Base-by-base conservation (phyloP, 2,888 invertebrate genomes). In the Hymenopus coronatus region DNA sequence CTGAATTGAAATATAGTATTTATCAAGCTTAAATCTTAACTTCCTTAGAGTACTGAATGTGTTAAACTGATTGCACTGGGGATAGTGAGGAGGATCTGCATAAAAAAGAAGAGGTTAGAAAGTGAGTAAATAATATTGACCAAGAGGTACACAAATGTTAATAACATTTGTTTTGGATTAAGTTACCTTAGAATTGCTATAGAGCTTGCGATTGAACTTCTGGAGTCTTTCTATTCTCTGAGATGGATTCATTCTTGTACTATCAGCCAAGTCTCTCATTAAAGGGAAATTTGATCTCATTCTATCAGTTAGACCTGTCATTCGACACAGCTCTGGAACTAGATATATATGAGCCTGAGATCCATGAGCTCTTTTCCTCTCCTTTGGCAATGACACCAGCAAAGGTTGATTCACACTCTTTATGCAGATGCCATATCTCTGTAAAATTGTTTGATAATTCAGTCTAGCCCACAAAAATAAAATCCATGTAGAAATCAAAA, bases 241-340 rank as follows among this genome's bases (percentile, higher is more conserved):
- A 12, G 93, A 94, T 0, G 98, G 98, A 0, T 94, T 95, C 0
- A 98, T 94, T 84, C 97, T 95, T 0, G 98, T 98, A 92, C 97
- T 95, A 0, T 94, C 94, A 0, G 96, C 95, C 90, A 99, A 93
- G 0, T 96, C 95, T 88, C 94, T 94, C 97, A 97, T 97, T 54
- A 96, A 92, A 0, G 92, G 93, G 92, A 96, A 96, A 91, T 96
- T 94, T 27, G 93, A 92, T 15, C 95, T 93, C 96, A 96, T 96
- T 0, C 93, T 93, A 88, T 96, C 97, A 0, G 96, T 96, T 0
- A 98, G 93, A 0, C 98, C 98, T 1, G 98, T 98, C 91, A 97
- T 95, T 0, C 96, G 95, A 91, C 98, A 97, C 84, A 98, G 93
- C 93, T 98, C 98, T 0, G 98, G 98, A 15, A 98, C 94, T 3